These are phyloP conservation scores for Melieria omissa DNA, from an alignment of 2,888 invertebrate genomes.

Conservation along the genomic window DNA sequence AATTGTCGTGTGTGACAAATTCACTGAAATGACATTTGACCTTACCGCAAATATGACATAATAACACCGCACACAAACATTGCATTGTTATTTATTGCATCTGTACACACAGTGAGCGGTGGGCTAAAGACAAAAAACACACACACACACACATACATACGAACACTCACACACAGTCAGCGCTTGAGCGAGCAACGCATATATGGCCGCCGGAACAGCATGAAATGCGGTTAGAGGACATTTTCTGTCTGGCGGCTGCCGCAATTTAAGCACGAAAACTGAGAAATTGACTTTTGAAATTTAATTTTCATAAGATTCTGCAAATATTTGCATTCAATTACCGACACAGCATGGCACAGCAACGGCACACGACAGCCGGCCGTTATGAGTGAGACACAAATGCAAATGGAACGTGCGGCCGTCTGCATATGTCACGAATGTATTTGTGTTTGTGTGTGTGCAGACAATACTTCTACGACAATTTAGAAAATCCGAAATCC, in stretches of 20 bases:
- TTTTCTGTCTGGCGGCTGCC: too few species aligned
- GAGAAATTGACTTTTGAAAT: not conserved
- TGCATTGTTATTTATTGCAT: too few species aligned
- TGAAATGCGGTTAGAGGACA: too few species aligned
- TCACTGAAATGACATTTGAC: not conserved
- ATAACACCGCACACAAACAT: not conserved
- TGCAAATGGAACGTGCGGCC: not conserved
- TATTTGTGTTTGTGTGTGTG: not conserved
- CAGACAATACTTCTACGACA: not conserved
- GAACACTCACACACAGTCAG: not conserved
- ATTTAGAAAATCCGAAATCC: not conserved
- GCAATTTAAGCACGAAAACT: not conserved
- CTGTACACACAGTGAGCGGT: too few species aligned
- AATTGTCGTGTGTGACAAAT: not conserved
- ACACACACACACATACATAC: not conserved
- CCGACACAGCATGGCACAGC: not conserved
- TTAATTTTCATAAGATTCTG: slow-evolving; percentile 2
- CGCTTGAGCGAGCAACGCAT: too few species aligned
- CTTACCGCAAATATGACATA: not conserved
- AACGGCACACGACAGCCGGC: too few species aligned
- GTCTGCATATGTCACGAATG: not conserved
- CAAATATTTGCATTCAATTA: slow-evolving; percentile 8
- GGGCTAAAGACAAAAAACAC: not conserved
- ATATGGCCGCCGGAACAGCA: too few species aligned
- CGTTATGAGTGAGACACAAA: not conserved